Base-by-base conservation (phyloP, 2,888 invertebrate genomes). In the Sinelater perroti region DNA sequence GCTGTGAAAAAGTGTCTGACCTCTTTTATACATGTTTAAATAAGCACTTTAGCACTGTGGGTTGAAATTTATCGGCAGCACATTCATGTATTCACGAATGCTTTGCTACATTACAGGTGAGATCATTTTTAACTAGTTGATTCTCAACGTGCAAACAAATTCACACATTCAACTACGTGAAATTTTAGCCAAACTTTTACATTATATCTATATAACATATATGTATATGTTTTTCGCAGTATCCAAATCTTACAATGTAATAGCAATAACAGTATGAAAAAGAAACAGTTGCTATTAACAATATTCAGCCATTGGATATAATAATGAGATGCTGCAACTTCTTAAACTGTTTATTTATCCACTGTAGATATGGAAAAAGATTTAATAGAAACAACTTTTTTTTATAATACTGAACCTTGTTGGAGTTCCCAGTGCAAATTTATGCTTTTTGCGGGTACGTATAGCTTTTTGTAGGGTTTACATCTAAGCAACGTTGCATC, bases 11-110 rank as follows among this genome's bases (percentile, higher is more conserved):
- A 59, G 45, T 44, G 50, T 50, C 35, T 55, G 36, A 47, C 24
- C 26, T 45, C 35, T 45, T 40, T 55, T 67, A 54, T 66, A 53
- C 62, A 58, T 61, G 61, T 65, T 63, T 64, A 66, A 61, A 64
- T 63, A 65, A 65, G 63, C 55, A 55, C 57, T 65, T 64, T 65
- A 62, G 63, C 65, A 64, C 64, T 51, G 57, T 66, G 66, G 66
- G 63, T 62, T 64, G 57, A 60, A 42, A 52, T 52, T 62, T 60
- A 57, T 50, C 58, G 60, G 57, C 65, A 58, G 61, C 61, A 60
- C 60, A 60, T 61, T 57, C 60, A 53, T 54, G 52, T 60, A 61
- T 56, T 61, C 56, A 54, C 58, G 42, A 50, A 61, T 62, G 62
- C 54, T 61, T 59, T 56, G 56, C 61, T 49, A 54, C 60, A 47